Evolutionary conservation across 2,113 vertebrate genomes (phyloP), one percentile per base, ranked within the genome.

Genomic region (Xyrauchen texanus): DNA sequence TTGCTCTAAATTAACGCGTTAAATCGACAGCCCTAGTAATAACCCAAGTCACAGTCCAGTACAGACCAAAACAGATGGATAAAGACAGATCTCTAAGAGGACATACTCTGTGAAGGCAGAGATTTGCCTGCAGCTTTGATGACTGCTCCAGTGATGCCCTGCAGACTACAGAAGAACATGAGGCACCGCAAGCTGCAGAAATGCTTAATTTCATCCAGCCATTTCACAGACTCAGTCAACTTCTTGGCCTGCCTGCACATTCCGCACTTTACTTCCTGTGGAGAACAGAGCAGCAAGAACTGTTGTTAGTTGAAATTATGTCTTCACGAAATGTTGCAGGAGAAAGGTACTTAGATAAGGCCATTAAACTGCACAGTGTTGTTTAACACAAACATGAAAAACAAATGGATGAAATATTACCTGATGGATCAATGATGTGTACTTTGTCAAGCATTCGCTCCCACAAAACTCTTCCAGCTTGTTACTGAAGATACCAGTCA

Each of bases 181-280:
- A 98, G 89, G 87, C 98, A 99, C 46, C 86, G 89, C 84, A 96
- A 87, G 76, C 96, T 96, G 87, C 98, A 99, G 88, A 98, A 99
- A 91, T 98, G 95, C 87, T 96, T 97, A 79, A 96, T 93, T 77
- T 96, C 94, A 3, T 96, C 96, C 55, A 95, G 88, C 94, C 98
- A 91, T 60, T 95, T 92, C 13, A 99, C 91, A 34, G 92, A 96
- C 89, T 98, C 95, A 3, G 89, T 92, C 84, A 99, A 95, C 87
- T 96, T 96, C 69, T 95, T 96, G 90, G 96, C 96, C 42, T 92
- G 92, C 81, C 95, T 94, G 62, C 98, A 99, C 57, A 88, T 88
- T 84, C 97, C 94, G 79, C 98, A 99, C 89, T 96, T 98, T 4
- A 95, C 94, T 88, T 98, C 96, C 98, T 99, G 76, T 44, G 4